Percentiles rank a stretch among this genome's conserved stretches.
Conservation (phyloP, 2,888 invertebrate genomes). For the Eupithecia exiguata region DNA sequence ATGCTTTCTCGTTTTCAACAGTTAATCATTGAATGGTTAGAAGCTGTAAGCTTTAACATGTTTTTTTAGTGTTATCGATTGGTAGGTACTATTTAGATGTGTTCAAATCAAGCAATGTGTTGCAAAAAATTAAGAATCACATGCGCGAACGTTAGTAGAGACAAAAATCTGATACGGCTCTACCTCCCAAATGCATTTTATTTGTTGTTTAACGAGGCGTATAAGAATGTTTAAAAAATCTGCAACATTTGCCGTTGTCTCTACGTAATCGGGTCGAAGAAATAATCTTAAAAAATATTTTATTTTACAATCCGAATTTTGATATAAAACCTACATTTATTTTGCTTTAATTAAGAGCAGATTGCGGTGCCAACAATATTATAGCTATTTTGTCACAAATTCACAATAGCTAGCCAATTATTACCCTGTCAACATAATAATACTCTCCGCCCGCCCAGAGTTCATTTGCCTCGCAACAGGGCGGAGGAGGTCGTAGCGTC, state of each 20-base stretch:
- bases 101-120: conserved; percentile 6
- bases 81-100: conserved; percentile 33
- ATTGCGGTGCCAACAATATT: background rate
- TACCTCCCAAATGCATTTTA: background rate
- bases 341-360: background rate
- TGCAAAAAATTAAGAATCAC: background rate
- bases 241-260: too few species aligned
- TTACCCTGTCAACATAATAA: conserved; percentile 34
- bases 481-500: conserved; percentile 67
- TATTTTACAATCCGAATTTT: too few species aligned
- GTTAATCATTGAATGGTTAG: conserved; percentile 68
- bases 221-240: background rate
- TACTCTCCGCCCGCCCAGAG: conserved; percentile 62
- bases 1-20: conserved; percentile 56
- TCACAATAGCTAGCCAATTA: conserved; percentile 11
- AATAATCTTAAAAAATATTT: too few species aligned
- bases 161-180: background rate
- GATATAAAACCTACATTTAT: background rate
- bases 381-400: background rate
- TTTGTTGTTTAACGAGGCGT: background rate
- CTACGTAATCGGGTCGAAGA: background rate
- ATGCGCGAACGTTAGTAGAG: background rate
- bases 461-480: conserved; percentile 73
- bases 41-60: conserved; percentile 68
- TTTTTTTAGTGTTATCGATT: conserved; percentile 61